A percentile compares a stretch with the other conserved stretches of the same genome.
phyloP scores from a whole-genome alignment of 2,797 vertebrate genomes.

The Harpagifer antarcticus region DNA sequence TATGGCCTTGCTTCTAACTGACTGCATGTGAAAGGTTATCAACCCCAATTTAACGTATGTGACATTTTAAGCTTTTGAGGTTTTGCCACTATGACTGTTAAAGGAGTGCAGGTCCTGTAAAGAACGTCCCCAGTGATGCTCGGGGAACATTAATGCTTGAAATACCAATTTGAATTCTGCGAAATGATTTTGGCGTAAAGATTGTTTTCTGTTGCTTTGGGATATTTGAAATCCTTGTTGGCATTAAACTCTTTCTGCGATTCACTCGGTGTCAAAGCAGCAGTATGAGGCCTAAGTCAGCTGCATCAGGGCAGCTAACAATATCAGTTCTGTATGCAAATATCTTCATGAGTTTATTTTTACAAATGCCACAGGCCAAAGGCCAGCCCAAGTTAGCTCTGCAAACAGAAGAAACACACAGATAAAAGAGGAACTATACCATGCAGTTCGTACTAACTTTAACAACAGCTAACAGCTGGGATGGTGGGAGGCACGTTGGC shows the following conservation, averaged over 20 bases:
- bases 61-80: constrained; percentile 44
- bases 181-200: constrained; percentile 66
- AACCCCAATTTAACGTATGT: constrained; percentile 39
- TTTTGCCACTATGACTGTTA: constrained; percentile 45
- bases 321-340: constrained; percentile 65
- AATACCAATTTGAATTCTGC: constrained; percentile 59
- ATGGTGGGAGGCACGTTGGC: constrained; percentile 2
- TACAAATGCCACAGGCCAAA: constrained; percentile 8
- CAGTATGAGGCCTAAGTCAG: constrained; percentile 37
- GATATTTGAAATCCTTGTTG: constrained; percentile 74
- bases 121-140: constrained; percentile 17
- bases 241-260: constrained; percentile 60
- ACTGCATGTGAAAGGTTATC: constrained; percentile 36
- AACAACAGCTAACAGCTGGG: neutral
- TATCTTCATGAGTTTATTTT: constrained; percentile 41
- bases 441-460: constrained; percentile 6
- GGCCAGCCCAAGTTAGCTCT: constrained; percentile 31
- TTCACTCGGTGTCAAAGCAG: constrained; percentile 65
- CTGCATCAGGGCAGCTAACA: constrained; percentile 44
- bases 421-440: neutral
- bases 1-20: constrained; percentile 5
- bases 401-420: constrained; percentile 3
- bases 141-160: constrained; percentile 36
- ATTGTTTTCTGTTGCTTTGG: constrained; percentile 72
- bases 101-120: constrained; percentile 30